phyloP scores from a whole-genome alignment of 2,797 vertebrate species.

The Ispidina lecontei region DNA sequence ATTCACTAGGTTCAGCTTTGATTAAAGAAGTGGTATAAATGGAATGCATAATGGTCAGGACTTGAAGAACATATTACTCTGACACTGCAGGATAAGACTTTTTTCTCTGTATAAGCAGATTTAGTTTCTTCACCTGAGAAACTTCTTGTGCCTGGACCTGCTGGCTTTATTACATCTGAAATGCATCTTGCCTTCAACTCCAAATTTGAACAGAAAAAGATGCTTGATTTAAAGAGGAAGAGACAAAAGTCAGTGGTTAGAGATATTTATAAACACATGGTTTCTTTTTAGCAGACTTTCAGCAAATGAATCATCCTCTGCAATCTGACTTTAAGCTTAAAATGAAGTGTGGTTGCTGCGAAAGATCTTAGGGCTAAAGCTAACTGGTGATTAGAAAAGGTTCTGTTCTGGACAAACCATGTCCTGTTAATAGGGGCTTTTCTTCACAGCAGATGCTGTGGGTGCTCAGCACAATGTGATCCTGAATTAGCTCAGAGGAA shows the following conservation, averaged over 20 bases:
- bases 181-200: constrained; percentile 25
- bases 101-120: constrained; percentile 56
- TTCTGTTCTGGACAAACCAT: background rate
- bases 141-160: constrained; percentile 36
- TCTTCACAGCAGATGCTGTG: background rate
- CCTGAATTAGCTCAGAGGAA: constrained; percentile 37
- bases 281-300: constrained; percentile 24
- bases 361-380: background rate
- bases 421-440: background rate
- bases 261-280: background rate
- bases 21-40: constrained; percentile 76
- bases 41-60: constrained; percentile 68
- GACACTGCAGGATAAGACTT: constrained; percentile 53
- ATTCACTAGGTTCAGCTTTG: constrained; percentile 77
- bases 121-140: constrained; percentile 67
- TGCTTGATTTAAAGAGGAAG: constrained; percentile 52
- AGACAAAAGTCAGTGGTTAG: constrained; percentile 12
- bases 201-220: constrained; percentile 41
- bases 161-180: constrained; percentile 51
- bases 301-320: background rate
- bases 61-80: constrained; percentile 67
- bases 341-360: constrained; percentile 21
- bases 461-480: background rate
- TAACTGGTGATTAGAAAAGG: background rate
- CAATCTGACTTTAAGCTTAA: background rate